Base-by-base conservation (phyloP, 2,113 vertebrate genomes). In the Salvelinus sp. region DNA sequence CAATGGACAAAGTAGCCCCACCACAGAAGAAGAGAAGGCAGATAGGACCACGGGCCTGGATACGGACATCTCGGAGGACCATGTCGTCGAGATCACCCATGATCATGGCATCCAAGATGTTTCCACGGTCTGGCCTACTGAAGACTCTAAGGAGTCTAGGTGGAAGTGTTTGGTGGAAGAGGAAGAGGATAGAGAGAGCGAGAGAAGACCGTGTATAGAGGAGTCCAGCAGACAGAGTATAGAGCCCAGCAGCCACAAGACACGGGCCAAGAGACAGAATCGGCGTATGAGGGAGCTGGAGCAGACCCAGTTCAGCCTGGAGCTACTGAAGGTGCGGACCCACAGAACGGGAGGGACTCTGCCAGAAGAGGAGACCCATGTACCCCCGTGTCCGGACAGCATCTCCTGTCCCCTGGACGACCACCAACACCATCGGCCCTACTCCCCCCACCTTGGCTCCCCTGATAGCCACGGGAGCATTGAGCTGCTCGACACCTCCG, bases 211-310 rank as follows among this genome's bases (percentile, higher is more conserved):
- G 76, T 93, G 93, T 0, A 73, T 91, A n/a, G 96, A 98, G 25
- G 95, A 7, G 7, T 7, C 6, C 6, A 38, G 7, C 38, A 38
- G 7, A 38, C 38, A 38, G 38, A 44, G 38, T 10, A 10, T 44
- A 44, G 38, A 97, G 76, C 91, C 93, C 27, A 96, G 94, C 79
- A 54, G 14, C 50, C 94, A 94, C 44, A 97, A 94, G 79, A 97
- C 92, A 48, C 92, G 98, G 23, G 95, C 96, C 1, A 99, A 99
- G 82, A 93, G 98, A 79, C 95, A 97, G 85, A 98, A 95, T 82
- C 92, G 96, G 44, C 93, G 97, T 71, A 97, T 98, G 96, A 94
- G 98, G 66, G 98, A 99, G 70, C 91, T 99, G 82, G 97, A 99
- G 23, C 98, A 99, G 87, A 97, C 97, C 0, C 95, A 95, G 75